phyloP scores from a whole-genome alignment of 92 coral and sea anemone species.

The Parazoanthus swiftii region DNA sequence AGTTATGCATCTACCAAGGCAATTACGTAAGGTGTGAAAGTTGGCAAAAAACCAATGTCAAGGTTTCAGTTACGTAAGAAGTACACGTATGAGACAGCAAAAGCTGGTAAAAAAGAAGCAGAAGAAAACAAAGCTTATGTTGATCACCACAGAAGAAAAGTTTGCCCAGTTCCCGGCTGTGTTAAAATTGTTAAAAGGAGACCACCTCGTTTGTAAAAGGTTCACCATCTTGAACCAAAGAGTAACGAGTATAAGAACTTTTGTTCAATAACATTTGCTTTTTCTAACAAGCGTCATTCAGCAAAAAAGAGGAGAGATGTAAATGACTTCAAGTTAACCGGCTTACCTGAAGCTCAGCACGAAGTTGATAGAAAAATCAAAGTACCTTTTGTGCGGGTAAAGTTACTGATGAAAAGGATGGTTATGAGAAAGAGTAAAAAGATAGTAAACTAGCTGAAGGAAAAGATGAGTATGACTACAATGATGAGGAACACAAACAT shows the following conservation, averaged over 20 bases:
- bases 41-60: conserved; percentile 23
- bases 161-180: no score
- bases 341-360: background rate
- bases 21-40: background rate
- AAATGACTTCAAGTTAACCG: background rate
- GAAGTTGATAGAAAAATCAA: conserved; percentile 17
- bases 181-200: background rate
- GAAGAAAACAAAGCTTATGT: no score
- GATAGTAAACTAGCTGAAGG: conserved; percentile 15
- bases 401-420: conserved; percentile 5
- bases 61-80: conserved; percentile 19
- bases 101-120: conserved; percentile 4
- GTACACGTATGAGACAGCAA: conserved; percentile 25
- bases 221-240: conserved; percentile 7
- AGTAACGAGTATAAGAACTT: no score
- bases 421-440: conserved; percentile 4
- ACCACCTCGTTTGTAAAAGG: conserved; percentile 28
- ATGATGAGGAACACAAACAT: conserved; percentile 1
- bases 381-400: conserved; percentile 1
- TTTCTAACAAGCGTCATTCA: conserved; percentile 22
- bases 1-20: conserved; percentile 35
- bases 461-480: conserved; percentile 4
- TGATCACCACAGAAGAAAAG: no score
- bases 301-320: conserved; percentile 8
- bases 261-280: conserved; percentile 1